Conservation (phyloP, 2,888 invertebrate species). For the Drosophila borealis region DNA sequence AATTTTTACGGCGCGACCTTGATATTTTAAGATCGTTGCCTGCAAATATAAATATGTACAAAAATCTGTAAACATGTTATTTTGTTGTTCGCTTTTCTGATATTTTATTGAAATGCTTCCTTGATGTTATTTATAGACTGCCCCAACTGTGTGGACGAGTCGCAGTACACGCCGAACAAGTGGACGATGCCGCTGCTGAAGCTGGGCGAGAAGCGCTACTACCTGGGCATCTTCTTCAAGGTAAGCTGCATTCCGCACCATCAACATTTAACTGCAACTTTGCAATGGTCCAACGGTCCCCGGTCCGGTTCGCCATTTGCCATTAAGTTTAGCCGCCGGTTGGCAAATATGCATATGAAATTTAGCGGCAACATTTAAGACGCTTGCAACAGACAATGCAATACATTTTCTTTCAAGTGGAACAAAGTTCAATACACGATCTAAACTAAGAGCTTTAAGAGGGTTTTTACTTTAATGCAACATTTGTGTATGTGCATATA, state of each 20-base stretch:
- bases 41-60: not conserved
- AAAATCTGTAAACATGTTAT: conserved; percentile 2
- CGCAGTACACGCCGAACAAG: conserved; percentile 88
- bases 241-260: conserved; percentile 86
- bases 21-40: conserved; percentile 20
- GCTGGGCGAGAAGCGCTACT: conserved; percentile 94
- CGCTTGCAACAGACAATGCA: conserved; percentile 21
- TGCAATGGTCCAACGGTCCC: conserved; percentile 48
- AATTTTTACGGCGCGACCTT: conserved; percentile 33
- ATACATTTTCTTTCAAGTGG: not conserved
- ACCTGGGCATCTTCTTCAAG: conserved; percentile 97
- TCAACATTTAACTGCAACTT: conserved; percentile 52
- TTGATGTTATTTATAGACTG: conserved; percentile 87
- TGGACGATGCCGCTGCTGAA: conserved; percentile 97
- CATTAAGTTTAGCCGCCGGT: conserved; percentile 32
- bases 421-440: not conserved
- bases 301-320: conserved; percentile 28
- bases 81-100: conserved; percentile 1
- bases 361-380: conserved; percentile 28
- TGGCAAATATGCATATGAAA: conserved; percentile 48
- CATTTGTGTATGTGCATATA: not conserved
- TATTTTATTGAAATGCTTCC: conserved; percentile 29
- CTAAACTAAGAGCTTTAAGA: too few relatives aligned
- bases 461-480: too few relatives aligned
- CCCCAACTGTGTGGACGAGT: conserved; percentile 92